phyloP scores from a whole-genome alignment of 2,888 invertebrate genomes.

The Callosobruchus maculatus region DNA sequence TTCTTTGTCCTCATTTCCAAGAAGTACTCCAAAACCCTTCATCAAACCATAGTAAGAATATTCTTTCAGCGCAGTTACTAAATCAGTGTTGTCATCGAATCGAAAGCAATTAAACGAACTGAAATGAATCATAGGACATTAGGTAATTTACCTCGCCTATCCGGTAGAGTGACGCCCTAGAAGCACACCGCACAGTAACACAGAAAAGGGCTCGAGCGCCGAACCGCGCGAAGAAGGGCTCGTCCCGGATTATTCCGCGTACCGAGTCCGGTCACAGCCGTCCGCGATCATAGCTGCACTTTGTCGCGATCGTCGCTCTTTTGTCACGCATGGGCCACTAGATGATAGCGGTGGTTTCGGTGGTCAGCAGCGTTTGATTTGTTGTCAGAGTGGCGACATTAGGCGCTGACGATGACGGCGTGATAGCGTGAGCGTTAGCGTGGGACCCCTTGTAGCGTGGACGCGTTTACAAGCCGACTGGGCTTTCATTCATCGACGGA shows the following conservation, averaged over 20 bases:
- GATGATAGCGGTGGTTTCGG: neutral
- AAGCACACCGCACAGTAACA: neutral
- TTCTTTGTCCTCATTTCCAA: too few species aligned
- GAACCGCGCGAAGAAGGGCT: neutral
- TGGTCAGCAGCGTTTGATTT: neutral
- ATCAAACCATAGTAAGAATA: too few species aligned
- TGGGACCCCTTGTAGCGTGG: neutral
- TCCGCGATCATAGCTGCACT: neutral
- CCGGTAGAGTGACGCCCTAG: neutral
- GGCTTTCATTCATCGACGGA: neutral
- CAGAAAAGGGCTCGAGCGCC: neutral
- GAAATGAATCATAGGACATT: neutral
- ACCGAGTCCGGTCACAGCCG: neutral
- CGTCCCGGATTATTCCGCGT: neutral
- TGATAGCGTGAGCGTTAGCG: too few species aligned
- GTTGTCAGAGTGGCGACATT: neutral
- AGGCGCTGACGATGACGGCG: neutral
- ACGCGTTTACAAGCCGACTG: neutral
- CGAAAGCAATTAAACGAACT: neutral
- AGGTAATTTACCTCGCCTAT: neutral
- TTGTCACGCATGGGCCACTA: neutral
- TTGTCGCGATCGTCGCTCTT: neutral
- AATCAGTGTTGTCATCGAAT: neutral
- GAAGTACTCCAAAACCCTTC: too few species aligned
- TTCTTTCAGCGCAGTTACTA: too few species aligned